Base-by-base conservation (phyloP, 2,888 invertebrate species). In the Pheosia tremula region DNA sequence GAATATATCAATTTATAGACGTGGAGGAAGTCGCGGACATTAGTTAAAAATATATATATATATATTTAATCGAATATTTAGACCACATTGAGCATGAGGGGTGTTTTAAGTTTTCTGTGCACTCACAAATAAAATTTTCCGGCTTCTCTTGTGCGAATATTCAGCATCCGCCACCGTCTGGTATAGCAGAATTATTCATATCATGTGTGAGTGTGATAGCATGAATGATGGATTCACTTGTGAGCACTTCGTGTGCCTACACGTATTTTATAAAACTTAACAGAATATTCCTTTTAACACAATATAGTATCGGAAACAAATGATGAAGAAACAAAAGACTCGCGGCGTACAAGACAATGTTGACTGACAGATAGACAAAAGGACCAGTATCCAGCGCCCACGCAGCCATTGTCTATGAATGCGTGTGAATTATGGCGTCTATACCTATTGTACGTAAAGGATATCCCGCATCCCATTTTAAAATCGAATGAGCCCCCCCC, bases 321-420 rank as follows among this genome's bases (percentile, higher is more conserved):
- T 56, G 47, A 13, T 59, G 43, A 53, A 36, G 57, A 43, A 58
- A 58, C 58, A 60, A 63, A 56, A 56, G 63, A 38, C 60, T 37
- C 45, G 3, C 11, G 5, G 47, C 38, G 49, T 55, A 37, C 37
- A 37, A 58, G 57, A 58, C 43, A 24, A 11, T 45, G 58, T 10
- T 58, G 60, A 63, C 56, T 63, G 60, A 60, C 58, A 50, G 56
- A 58, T 39, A 39, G 53, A 60, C 59, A 36, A 24, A 56, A 59
- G 57, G 55, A 60, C 57, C 47, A 13, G 59, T 38, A 58, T 57
- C 49, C 37, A 47, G 57, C 37, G 54, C 60, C 53, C 60, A 60
- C 60, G 58, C 45, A 38, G 37, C 38, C 24, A 60, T 63, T 63
- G 63, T 58, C 54, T 11, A n/a, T 47, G 57, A 37, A 47, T 53